Evolutionary conservation across 2,888 invertebrate genomes (phyloP), one percentile per base, ranked within the genome.

Genomic region (Agrochola litura): DNA sequence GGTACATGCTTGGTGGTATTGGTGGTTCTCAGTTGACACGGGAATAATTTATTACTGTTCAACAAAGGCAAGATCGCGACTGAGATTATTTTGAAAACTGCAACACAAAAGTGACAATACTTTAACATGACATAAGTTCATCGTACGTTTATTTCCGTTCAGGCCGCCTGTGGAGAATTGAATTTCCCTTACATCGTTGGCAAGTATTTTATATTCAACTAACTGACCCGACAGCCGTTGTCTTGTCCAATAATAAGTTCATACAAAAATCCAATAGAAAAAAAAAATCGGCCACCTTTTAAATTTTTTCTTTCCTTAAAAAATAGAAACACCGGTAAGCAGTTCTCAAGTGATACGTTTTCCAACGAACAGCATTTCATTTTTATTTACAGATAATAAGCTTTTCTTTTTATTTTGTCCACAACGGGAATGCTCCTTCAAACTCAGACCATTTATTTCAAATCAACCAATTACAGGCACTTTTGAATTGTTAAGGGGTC

Each of bases 41-140:
- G 54, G 19, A 61, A 54, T 76, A 43, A 54, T 61, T 10, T 76
- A 49, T 66, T 30, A 46, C n/a, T 30, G 14, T 61, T 66, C 10
- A 56, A 76, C 79, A 79, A 79, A 61, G 76, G 16, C 41, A 19
- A 41, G 82, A 79, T 82, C 19, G 76, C 61, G 6, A 41, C 65
- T 65, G 37, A 41, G 76, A 79, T 79, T 76, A 65, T 65, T 61
- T 77, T 19, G 72, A 16, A 25, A 41, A 37, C 19, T n/a, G 9
- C 30, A 58, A 12, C 6, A n/a, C 41, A 4, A n/a, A 37, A 68
- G 25, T 43, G 22, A 1, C 4, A 9, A 10, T 5, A 22, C 8
- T 61, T n/a, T 19, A 43, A 22, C 16, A 73, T 30, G 19, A 22
- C 25, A 19, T 41, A 69, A 16, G 8, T 43, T 54, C 16, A 30